Conservation (phyloP, 2,113 vertebrate species). For the Microtus richardsoni region DNA sequence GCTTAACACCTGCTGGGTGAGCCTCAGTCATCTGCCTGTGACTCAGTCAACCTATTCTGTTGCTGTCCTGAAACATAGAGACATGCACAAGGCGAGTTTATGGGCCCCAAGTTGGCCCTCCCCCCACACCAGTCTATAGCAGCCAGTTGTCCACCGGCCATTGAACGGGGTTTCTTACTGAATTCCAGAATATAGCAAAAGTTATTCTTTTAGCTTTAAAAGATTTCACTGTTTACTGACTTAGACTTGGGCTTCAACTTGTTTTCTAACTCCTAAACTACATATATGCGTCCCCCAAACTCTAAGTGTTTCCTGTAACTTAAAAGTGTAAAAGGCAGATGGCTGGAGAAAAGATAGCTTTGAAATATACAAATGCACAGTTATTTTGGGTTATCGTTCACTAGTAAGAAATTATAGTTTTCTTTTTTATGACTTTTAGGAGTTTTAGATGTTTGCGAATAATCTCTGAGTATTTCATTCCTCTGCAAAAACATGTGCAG, state of each 20-base stretch:
- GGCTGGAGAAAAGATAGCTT: background rate
- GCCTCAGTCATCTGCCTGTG: background rate
- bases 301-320: constrained; percentile 15
- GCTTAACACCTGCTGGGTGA: background rate
- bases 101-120: background rate
- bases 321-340: constrained; percentile 21
- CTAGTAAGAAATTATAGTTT: background rate
- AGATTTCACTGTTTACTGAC: background rate
- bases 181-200: background rate
- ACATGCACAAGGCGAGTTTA: background rate
- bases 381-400: constrained; percentile 1
- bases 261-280: background rate
- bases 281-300: background rate
- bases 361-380: constrained; percentile 37
- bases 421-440: background rate
- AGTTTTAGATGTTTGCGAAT: constrained; percentile 7
- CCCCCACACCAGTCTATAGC: background rate
- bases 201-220: background rate
- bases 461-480: background rate
- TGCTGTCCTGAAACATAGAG: background rate
- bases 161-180: background rate
- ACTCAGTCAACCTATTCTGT: background rate
- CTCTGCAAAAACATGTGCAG: constrained; percentile 6
- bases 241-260: background rate
- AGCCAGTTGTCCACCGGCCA: background rate